A percentile compares a stretch with the other conserved stretches of the same genome.
phyloP scores from a whole-genome alignment of 2,797 vertebrate species.

The Falco berigora region DNA sequence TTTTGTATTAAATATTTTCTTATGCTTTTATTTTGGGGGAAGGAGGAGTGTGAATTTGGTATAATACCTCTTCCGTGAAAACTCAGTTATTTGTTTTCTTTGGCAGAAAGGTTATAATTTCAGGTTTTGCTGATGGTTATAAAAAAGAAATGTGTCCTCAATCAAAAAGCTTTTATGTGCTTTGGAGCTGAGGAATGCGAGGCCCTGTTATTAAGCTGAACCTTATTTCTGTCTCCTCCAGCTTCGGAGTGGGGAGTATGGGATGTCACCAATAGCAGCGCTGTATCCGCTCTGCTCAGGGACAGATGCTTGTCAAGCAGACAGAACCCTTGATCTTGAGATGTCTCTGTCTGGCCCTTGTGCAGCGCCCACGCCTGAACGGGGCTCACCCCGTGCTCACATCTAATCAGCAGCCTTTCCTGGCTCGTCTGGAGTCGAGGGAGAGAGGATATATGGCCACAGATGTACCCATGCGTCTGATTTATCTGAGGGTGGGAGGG shows the following conservation, averaged over 20 bases:
- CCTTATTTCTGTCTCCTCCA: neutral
- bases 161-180: neutral
- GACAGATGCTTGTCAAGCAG: neutral
- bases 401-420: neutral
- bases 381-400: fast-evolving
- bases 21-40: neutral
- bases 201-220: neutral
- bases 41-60: neutral
- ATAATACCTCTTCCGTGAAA: neutral
- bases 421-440: neutral
- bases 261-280: neutral
- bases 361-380: neutral
- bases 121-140: neutral
- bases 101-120: constrained; percentile 23
- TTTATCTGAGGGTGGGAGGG: neutral
- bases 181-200: neutral
- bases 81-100: neutral
- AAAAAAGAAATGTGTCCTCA: neutral
- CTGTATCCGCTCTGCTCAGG: neutral
- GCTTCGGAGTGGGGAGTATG: fast-evolving
- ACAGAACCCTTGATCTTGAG: neutral
- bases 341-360: neutral
- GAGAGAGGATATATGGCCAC: neutral
- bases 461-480: neutral
- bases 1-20: neutral